Percentiles rank a stretch among this genome's conserved stretches.
These are phyloP conservation scores for Drosophila putrida DNA, from an alignment of 2,888 invertebrate species.

Conservation along the genomic window DNA sequence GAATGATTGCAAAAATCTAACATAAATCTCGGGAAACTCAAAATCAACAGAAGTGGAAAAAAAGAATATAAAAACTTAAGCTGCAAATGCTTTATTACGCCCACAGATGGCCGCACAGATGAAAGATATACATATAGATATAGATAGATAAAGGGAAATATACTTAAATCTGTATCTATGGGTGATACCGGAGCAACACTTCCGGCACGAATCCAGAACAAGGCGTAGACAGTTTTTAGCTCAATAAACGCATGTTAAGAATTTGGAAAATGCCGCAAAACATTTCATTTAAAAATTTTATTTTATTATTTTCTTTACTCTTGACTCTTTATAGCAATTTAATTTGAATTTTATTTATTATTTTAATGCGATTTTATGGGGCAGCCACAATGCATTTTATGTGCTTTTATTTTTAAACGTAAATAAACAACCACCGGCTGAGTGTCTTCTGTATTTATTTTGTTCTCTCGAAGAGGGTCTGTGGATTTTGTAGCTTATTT, in stretches of 20 bases:
- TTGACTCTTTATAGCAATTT: slow-evolving; percentile 53
- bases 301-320: slow-evolving; percentile 25
- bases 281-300: slow-evolving; percentile 42
- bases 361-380: slow-evolving; percentile 61
- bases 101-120: slow-evolving; percentile 67
- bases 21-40: slow-evolving; percentile 68
- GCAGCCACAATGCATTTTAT: slow-evolving; percentile 61
- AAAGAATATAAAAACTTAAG: slow-evolving; percentile 62
- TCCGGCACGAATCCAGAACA: slow-evolving; percentile 60
- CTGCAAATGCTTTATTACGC: slow-evolving; percentile 76
- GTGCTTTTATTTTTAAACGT: slow-evolving; percentile 72
- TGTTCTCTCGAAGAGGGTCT: background rate
- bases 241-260: slow-evolving; percentile 28
- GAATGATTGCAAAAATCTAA: slow-evolving; percentile 79
- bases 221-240: slow-evolving; percentile 28
- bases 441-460: slow-evolving; percentile 11
- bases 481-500: background rate
- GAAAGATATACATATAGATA: slow-evolving; percentile 44
- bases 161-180: slow-evolving; percentile 12
- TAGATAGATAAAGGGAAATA: slow-evolving; percentile 18
- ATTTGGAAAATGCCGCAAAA: slow-evolving; percentile 58
- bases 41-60: slow-evolving; percentile 45
- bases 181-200: slow-evolving; percentile 70
- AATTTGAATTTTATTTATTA: slow-evolving; percentile 74
- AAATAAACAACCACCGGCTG: slow-evolving; percentile 77